Evolutionary conservation across 2,888 invertebrate genomes (phyloP).

Genomic region (Heterodera filipjevi): DNA sequence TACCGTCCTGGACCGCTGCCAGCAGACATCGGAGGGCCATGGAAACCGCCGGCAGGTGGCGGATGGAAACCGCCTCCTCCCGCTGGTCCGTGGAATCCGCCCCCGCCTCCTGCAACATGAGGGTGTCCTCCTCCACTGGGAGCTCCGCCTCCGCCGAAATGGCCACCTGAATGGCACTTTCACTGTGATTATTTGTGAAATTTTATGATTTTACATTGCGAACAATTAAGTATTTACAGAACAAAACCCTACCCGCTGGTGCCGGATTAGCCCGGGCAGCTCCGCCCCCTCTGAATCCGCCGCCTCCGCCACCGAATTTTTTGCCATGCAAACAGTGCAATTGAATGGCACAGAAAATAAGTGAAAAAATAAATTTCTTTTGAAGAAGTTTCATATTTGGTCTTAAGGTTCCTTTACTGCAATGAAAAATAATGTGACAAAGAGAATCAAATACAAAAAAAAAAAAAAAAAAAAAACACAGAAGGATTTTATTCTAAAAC

Average conservation of each 20-base stretch:
- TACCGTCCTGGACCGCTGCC: conserved; percentile 21
- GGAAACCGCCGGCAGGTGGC: conserved; percentile 3
- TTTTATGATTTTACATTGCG: neutral
- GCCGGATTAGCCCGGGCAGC: conserved; percentile 16
- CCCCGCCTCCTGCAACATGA: conserved; percentile 27
- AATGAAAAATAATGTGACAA: too few species aligned
- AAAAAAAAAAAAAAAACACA: too few species aligned
- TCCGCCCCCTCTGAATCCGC: conserved; percentile 24
- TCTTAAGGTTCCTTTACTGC: neutral
- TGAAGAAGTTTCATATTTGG: neutral
- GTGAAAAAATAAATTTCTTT: neutral
- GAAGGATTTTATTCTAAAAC: too few species aligned
- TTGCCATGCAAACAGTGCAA: conserved; percentile 13
- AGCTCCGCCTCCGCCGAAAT: conserved; percentile 25
- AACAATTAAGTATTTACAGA: neutral
- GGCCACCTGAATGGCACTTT: conserved; percentile 26
- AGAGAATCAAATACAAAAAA: too few species aligned
- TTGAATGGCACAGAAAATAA: conserved; percentile 6
- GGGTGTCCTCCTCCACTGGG: conserved; percentile 28
- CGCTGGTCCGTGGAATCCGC: conserved; percentile 33
- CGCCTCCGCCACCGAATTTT: conserved; percentile 29
- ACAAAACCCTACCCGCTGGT: neutral
- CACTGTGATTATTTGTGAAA: neutral
- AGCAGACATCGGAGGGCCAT: neutral
- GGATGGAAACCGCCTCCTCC: conserved; percentile 12